Base-by-base conservation (phyloP, 2,113 vertebrate genomes). In the mouse (Mus musculus) region DNA sequence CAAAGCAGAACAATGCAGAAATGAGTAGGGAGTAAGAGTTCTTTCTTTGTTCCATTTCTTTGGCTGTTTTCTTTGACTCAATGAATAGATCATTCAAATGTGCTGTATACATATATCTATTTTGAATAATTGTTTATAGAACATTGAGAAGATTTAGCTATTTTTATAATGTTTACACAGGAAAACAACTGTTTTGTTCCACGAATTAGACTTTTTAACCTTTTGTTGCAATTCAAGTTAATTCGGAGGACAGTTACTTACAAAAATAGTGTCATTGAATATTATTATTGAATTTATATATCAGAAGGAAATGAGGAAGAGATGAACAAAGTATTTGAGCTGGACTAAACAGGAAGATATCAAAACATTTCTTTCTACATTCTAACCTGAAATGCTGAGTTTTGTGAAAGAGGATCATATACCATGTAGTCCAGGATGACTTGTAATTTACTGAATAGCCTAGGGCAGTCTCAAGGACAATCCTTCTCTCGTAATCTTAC, bases 41-140 rank as follows among this genome's bases (percentile, higher is more conserved):
- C 96, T 13, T 12, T 6, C 26, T 46, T 85, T 54, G 71, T 63
- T 14, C 16, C 30, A 61, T 93, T 93, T 97, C 67, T 97, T 95
- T 54, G 86, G 20, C 61, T 11, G 11, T 13, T 54, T 28, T 49
- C 71, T 20, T 80, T 28, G 63, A 92, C 5, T 94, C 56, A 91
- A 5, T 89, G 49, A 95, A 89, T 36, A 80, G 89, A 95, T n/a
- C 33, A 56, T 59, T 81, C 78, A 75, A 1, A 78, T 61, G 2
- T 19, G 42, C 65, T 80, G 65, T 85, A 80, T 42, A 90, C 22
- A 1, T 46, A 52, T 78, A 24, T 95, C 20, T 10, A 63, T 84
- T 84, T 24, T 77, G 61, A 91, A 49, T 85, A 89, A 84, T 42
- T 71, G 12, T 13, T 71, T 65, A 24, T 75, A 95, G 85, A 82